Evolutionary conservation across 2,113 vertebrate genomes (phyloP).

Genomic region (Hippotragus niger): DNA sequence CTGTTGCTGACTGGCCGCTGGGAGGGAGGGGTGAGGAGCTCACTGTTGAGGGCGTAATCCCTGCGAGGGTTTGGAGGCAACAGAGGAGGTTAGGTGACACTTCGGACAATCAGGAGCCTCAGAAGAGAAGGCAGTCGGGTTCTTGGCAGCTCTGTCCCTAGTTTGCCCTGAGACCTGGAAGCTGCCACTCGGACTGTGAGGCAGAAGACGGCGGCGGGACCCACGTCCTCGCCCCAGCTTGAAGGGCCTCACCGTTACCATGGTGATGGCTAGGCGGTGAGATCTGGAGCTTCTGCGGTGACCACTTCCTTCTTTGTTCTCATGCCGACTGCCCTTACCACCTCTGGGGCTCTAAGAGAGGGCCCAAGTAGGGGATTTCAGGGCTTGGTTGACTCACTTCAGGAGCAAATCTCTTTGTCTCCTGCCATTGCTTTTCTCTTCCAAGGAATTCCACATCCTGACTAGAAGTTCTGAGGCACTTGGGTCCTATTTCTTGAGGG

Average conservation of each 20-base stretch:
- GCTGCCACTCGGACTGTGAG: not conserved
- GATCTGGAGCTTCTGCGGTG: not conserved
- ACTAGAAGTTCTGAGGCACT: not conserved
- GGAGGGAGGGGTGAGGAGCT: not conserved
- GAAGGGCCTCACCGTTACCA: slow-evolving; percentile 9
- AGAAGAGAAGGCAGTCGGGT: not conserved
- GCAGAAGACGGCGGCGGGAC: not conserved
- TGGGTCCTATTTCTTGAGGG: slow-evolving; percentile 6
- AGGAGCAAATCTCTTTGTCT: not conserved
- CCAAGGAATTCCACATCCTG: not conserved
- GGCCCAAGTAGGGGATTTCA: not conserved
- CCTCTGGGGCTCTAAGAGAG: slow-evolving; percentile 6
- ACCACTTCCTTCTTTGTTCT: slow-evolving; percentile 50
- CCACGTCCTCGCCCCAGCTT: not conserved
- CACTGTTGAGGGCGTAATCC: accelerated
- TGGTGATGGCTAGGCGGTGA: not conserved
- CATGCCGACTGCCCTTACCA: not conserved
- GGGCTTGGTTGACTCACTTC: not conserved
- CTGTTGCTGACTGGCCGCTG: not conserved
- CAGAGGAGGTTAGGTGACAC: not conserved
- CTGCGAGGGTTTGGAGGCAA: not conserved
- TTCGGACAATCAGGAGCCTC: not conserved
- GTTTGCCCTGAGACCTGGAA: not conserved
- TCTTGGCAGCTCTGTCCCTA: not conserved
- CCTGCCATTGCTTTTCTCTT: not conserved